Percentiles rank a stretch among this genome's conserved stretches.
These are phyloP conservation scores for Typhlichthys eigenmanni DNA, from an alignment of 2,797 vertebrate genomes.

Conservation along the genomic window DNA sequence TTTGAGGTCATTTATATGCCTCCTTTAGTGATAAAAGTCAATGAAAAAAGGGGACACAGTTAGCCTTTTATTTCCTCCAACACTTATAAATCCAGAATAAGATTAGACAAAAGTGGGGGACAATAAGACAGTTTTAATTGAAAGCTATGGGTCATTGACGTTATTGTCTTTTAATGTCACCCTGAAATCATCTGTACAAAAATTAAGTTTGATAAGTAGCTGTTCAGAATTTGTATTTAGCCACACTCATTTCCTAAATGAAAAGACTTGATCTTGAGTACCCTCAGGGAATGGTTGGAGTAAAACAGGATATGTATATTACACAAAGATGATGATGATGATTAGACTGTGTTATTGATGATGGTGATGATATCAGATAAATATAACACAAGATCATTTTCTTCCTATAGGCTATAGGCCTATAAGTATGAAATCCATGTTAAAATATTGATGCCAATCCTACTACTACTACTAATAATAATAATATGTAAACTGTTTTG, in stretches of 20 bases:
- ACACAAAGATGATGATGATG: conserved; percentile 15
- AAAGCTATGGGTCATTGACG: conserved; percentile 77
- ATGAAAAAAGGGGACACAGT: conserved; percentile 55
- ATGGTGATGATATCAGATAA: conserved; percentile 10
- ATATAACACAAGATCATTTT: too few relatives aligned
- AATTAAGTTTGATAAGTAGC: conserved; percentile 62
- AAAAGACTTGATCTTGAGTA: conserved; percentile 19
- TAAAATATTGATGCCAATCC: conserved; percentile 34
- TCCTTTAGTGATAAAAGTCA: conserved; percentile 86
- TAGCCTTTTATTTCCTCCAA: conserved; percentile 60
- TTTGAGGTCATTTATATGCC: conserved; percentile 87
- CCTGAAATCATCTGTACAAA: conserved; percentile 60
- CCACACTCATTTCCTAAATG: conserved; percentile 59
- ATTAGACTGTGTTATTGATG: conserved; percentile 9
- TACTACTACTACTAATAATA: conserved; percentile 1
- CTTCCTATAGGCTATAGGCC: too few relatives aligned
- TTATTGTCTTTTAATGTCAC: conserved; percentile 74
- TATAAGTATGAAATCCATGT: too few relatives aligned
- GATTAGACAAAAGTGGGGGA: conserved; percentile 54
- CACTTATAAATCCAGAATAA: conserved; percentile 64
- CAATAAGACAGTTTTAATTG: conserved; percentile 69
- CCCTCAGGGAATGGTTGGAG: conserved; percentile 2
- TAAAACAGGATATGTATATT: conserved; percentile 9
- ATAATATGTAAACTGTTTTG: conserved; percentile 40
- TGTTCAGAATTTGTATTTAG: conserved; percentile 62